Evolutionary conservation across 2,113 vertebrate genomes (phyloP).

Genomic region (Malaclemys terrapin): DNA sequence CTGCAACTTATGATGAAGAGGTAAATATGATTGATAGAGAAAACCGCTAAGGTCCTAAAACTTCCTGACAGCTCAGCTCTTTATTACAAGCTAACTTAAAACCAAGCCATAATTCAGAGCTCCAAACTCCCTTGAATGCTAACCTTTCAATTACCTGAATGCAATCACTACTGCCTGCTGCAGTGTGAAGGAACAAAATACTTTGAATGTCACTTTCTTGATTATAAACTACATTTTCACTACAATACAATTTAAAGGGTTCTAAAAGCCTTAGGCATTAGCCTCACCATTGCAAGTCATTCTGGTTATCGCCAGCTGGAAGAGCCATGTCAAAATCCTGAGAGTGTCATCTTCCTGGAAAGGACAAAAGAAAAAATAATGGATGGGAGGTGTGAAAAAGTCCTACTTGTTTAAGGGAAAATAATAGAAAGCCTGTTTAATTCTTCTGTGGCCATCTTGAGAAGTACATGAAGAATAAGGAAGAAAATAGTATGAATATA

Average conservation of each 20-base stretch:
- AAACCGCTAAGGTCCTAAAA: not conserved
- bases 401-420: not conserved
- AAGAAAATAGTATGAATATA: not conserved
- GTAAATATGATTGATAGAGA: not conserved
- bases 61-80: not conserved
- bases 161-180: not conserved
- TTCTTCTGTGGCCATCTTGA: not conserved
- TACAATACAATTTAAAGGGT: not conserved
- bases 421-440: not conserved
- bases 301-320: not conserved
- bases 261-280: not conserved
- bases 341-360: not conserved
- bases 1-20: rapidly evolving
- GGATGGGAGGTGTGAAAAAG: rapidly evolving
- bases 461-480: not conserved
- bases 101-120: not conserved
- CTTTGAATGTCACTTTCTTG: not conserved
- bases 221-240: not conserved
- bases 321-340: not conserved
- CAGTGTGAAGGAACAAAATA: not conserved
- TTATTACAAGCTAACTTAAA: conserved; percentile 3
- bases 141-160: not conserved
- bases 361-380: not conserved
- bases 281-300: not conserved
- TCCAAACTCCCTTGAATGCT: not conserved